Evolutionary conservation across 2,113 vertebrate genomes (phyloP).

Genomic region (Nymphicus hollandicus): DNA sequence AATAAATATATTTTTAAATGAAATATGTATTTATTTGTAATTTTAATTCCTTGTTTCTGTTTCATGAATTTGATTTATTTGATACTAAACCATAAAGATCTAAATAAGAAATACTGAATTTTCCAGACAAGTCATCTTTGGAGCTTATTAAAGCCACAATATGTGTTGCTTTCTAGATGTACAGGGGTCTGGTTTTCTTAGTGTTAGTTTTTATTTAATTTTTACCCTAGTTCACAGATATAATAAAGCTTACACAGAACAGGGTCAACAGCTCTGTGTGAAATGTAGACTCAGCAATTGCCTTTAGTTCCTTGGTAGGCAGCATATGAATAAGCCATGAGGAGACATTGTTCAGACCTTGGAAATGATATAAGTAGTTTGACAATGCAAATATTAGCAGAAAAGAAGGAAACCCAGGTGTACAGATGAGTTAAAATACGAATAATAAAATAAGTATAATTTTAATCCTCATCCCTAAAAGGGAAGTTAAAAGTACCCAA

Average conservation of each 20-base stretch:
- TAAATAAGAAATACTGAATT: neutral
- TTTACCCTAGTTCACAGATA: neutral
- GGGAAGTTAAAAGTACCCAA: neutral
- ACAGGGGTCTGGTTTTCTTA: neutral
- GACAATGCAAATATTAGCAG: neutral
- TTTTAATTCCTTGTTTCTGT: neutral
- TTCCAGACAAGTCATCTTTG: neutral
- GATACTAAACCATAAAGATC: neutral
- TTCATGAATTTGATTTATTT: neutral
- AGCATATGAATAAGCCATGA: neutral
- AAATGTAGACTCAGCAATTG: neutral
- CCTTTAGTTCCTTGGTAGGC: neutral
- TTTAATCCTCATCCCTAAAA: neutral
- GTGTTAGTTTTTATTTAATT: neutral
- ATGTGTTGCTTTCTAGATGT: neutral
- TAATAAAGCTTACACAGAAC: neutral
- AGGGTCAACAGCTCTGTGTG: neutral
- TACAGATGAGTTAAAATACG: neutral
- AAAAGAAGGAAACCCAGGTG: neutral
- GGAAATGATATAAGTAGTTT: neutral
- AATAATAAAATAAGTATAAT: neutral
- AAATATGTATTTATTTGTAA: neutral
- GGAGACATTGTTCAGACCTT: neutral
- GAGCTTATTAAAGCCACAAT: neutral
- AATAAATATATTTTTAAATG: neutral